Percentiles rank a stretch among this genome's conserved stretches.
Evolutionary conservation across 35 echinoderm and acorn worm species (phyloP).

Genomic region (Patiria miniata): DNA sequence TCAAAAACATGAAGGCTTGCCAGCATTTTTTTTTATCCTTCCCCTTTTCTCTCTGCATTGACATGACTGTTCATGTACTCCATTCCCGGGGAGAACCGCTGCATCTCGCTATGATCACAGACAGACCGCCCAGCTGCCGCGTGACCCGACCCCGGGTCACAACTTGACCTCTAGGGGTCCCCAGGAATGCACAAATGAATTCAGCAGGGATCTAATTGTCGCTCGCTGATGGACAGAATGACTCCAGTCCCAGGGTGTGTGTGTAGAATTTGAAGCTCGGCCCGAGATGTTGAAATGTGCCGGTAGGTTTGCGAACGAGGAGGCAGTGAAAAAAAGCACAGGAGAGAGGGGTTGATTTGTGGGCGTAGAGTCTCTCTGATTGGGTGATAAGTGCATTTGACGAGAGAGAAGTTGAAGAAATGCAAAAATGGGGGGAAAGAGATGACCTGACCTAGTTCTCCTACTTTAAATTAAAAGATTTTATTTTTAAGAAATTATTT

Average conservation of each 20-base stretch:
- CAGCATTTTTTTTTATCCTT: too few relatives aligned
- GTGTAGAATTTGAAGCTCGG: neutral
- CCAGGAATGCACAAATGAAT: slow-evolving; percentile 28
- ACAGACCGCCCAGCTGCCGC: slow-evolving; percentile 12
- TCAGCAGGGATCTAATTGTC: slow-evolving; percentile 31
- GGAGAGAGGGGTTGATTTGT: neutral
- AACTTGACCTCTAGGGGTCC: slow-evolving; percentile 23
- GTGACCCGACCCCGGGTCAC: slow-evolving; percentile 7
- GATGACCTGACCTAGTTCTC: too few relatives aligned
- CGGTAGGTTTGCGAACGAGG: neutral
- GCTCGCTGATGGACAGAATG: slow-evolving; percentile 24
- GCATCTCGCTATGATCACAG: neutral
- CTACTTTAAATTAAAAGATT: too few relatives aligned
- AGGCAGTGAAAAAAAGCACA: too few relatives aligned
- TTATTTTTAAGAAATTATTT: too few relatives aligned
- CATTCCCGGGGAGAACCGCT: neutral
- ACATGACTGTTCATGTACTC: slow-evolving; percentile 15
- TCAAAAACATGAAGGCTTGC: neutral
- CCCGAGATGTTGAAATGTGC: slow-evolving; percentile 9
- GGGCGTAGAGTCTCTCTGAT: neutral
- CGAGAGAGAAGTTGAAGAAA: slow-evolving; percentile 12
- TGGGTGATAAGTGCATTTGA: slow-evolving; percentile 17
- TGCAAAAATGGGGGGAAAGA: neutral
- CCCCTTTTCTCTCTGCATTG: neutral
- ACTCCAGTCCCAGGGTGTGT: neutral